Evolutionary conservation across 2,888 invertebrate species (phyloP).

Genomic region (Drosophila fulvimacula): DNA sequence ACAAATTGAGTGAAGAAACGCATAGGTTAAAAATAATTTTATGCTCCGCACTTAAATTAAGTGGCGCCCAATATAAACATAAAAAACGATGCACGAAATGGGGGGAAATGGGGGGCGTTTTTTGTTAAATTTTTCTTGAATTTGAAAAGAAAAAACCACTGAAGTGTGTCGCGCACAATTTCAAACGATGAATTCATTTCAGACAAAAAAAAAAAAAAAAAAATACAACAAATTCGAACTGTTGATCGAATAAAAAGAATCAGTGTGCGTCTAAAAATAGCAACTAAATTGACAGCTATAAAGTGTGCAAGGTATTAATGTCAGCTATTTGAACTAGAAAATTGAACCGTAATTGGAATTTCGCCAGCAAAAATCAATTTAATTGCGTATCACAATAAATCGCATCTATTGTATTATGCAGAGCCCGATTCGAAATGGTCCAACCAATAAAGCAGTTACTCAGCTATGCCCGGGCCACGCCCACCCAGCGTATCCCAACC

Average conservation of each 20-base stretch:
- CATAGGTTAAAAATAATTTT: conserved; percentile 55
- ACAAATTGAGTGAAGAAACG: conserved; percentile 70
- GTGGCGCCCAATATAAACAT: conserved; percentile 68
- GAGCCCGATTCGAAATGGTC: conserved; percentile 1
- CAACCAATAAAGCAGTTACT: conserved; percentile 6
- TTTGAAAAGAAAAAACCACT: conserved; percentile 52
- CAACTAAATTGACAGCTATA: conserved; percentile 32
- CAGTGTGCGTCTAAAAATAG: conserved; percentile 48
- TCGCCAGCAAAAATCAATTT: conserved; percentile 67
- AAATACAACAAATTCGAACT: conserved; percentile 23
- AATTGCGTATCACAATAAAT: conserved; percentile 31
- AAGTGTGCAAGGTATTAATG: conserved; percentile 45
- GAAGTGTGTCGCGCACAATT: conserved; percentile 75
- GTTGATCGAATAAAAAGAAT: conserved; percentile 44
- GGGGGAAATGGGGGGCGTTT: conserved; percentile 32
- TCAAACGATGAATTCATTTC: conserved; percentile 67
- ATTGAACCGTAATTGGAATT: conserved; percentile 63
- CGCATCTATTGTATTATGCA: conserved; percentile 22
- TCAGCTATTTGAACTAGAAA: conserved; percentile 73
- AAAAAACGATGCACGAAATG: conserved; percentile 43
- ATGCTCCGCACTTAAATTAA: conserved; percentile 59
- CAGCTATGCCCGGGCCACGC: conserved; percentile 17
- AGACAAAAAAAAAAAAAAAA: conserved; percentile 26
- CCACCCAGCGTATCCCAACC: conserved; percentile 1
- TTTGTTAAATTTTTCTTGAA: conserved; percentile 34